Percentiles rank a stretch among this genome's conserved stretches.
Conservation (phyloP, 2,113 vertebrate genomes). For the Lasiurus borealis region DNA sequence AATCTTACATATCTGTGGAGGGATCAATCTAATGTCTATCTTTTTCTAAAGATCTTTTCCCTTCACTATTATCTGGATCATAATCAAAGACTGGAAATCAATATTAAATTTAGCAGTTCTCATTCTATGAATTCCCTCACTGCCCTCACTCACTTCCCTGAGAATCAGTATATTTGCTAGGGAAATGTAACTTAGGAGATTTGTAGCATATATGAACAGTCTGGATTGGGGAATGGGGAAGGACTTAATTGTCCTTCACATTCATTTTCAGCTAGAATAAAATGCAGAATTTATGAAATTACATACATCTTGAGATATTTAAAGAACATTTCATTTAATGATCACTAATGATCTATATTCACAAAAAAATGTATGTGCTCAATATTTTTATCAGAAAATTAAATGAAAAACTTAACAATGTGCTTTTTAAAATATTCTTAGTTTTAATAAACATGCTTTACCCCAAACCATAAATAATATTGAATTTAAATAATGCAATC, state of each 20-base stretch:
- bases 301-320: background rate
- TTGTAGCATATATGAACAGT: background rate
- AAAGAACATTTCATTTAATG: constrained; percentile 19
- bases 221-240: background rate
- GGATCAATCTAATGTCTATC: background rate
- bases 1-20: background rate
- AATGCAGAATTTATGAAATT: constrained; percentile 35
- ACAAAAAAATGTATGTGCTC: background rate
- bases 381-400: constrained; percentile 58
- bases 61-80: background rate
- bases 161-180: background rate
- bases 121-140: background rate
- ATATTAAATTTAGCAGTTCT: background rate
- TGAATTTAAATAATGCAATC: constrained; percentile 33
- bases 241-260: no score
- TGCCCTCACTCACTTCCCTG: background rate
- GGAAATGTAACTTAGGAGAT: background rate
- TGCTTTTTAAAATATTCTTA: background rate
- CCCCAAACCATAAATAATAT: constrained; percentile 21
- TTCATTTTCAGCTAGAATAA: background rate
- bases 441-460: background rate
- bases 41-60: constrained; percentile 2
- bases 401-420: constrained; percentile 29
- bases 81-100: background rate
- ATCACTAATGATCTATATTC: background rate